Percentiles rank a stretch among this genome's conserved stretches.
phyloP scores from a whole-genome alignment of 2,888 invertebrate genomes.

The Loripinus fragilis region DNA sequence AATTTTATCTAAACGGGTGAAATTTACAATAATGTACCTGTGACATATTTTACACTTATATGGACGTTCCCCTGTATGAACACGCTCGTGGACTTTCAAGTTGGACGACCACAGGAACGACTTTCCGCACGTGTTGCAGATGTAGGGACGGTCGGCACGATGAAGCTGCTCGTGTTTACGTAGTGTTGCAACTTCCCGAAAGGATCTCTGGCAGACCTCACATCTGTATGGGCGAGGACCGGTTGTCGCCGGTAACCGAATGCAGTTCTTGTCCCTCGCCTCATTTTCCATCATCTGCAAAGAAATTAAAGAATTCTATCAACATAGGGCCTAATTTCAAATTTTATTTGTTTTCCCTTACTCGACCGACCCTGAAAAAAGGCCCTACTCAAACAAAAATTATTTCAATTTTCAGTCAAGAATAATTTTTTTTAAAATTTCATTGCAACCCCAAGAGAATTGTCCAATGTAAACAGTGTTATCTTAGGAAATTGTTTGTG shows the following conservation, averaged over 20 bases:
- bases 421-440: no score
- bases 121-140: conserved; percentile 77
- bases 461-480: no score
- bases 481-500: no score
- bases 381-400: no score
- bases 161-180: conserved; percentile 79
- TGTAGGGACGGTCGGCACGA: conserved; percentile 77
- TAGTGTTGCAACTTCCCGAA: conserved; percentile 76
- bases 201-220: conserved; percentile 77
- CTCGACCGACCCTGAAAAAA: no score
- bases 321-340: no score
- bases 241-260: conserved; percentile 66
- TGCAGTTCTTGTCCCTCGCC: conserved; percentile 62
- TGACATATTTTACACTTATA: conserved; percentile 80
- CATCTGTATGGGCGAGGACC: conserved; percentile 76
- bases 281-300: conserved; percentile 70
- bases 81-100: conserved; percentile 77
- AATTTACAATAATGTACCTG: conserved; percentile 59
- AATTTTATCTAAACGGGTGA: no score
- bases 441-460: no score
- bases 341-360: no score
- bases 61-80: conserved; percentile 73
- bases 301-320: no score
- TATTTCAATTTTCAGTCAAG: no score
- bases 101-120: conserved; percentile 80